A percentile compares a stretch with the other conserved stretches of the same genome.
Evolutionary conservation across 2,797 vertebrate species (phyloP).

Genomic region (Urophycis tenuis): DNA sequence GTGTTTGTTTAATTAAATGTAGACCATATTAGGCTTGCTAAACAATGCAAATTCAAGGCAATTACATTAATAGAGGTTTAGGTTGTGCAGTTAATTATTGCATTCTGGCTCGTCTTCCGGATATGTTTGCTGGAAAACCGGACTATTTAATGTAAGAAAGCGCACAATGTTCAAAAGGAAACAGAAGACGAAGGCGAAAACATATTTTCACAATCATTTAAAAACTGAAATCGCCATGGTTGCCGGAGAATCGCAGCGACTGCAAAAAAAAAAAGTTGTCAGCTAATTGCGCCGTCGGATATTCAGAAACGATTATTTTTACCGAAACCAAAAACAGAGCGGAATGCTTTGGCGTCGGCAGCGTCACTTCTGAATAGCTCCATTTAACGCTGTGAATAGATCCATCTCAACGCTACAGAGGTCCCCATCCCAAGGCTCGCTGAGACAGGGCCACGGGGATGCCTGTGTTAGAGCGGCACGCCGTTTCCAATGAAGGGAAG

Average conservation of each 20-base stretch:
- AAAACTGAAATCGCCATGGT: not conserved
- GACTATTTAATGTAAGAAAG: not conserved
- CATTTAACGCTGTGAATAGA: no score
- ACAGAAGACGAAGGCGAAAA: not conserved
- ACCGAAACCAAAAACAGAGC: not conserved
- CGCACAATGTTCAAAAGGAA: not conserved
- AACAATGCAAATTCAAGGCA: slow-evolving; percentile 8
- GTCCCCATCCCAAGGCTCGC: not conserved
- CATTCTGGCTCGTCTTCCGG: not conserved
- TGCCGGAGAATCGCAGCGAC: not conserved
- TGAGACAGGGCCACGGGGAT: not conserved
- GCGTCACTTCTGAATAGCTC: not conserved
- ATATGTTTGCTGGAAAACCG: not conserved
- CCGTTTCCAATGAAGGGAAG: not conserved
- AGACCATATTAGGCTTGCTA: slow-evolving; percentile 4
- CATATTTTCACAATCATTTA: not conserved
- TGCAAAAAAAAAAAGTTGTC: not conserved
- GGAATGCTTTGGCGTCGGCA: not conserved
- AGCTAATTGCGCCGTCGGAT: not conserved
- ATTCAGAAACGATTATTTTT: not conserved
- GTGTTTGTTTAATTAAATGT: not conserved
- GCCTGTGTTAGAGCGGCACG: not conserved
- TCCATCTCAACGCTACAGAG: no score
- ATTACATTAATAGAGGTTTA: slow-evolving; percentile 9
- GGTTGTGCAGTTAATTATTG: slow-evolving; percentile 11